A percentile compares a stretch with the other conserved stretches of the same genome.
Evolutionary conservation across 2,797 vertebrate genomes (phyloP).

Genomic region (Rachycentron canadum): DNA sequence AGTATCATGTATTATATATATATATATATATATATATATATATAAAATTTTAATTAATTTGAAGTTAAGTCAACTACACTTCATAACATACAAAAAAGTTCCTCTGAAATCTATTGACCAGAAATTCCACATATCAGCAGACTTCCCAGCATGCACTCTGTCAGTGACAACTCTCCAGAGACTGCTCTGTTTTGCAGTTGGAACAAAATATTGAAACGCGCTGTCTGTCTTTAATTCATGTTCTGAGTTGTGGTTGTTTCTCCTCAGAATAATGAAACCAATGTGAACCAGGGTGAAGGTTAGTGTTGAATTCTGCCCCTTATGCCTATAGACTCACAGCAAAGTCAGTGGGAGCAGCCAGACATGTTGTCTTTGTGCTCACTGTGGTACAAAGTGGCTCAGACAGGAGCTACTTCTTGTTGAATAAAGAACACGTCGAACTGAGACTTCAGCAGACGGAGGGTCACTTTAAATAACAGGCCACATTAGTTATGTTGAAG

Average conservation of each 20-base stretch:
- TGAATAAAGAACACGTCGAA: background rate
- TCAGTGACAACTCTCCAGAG: background rate
- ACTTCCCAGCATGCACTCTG: background rate
- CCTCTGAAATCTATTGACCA: background rate
- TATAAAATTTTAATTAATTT: background rate
- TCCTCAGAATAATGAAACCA: background rate
- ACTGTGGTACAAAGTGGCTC: background rate
- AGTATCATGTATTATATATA: too few relatives aligned
- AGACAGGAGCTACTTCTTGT: background rate
- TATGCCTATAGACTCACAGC: background rate
- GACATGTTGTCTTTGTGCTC: background rate
- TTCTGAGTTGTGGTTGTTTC: background rate
- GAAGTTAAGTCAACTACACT: too few relatives aligned
- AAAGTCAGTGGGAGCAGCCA: background rate
- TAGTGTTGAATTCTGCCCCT: background rate
- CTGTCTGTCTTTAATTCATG: too few relatives aligned
- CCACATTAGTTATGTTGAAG: background rate
- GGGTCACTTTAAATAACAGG: background rate
- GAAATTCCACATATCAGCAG: background rate
- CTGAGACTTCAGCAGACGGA: background rate
- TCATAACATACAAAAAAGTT: background rate
- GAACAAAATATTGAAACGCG: background rate
- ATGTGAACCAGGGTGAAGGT: too few relatives aligned
- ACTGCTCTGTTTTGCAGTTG: background rate
- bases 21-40: too few relatives aligned